These are phyloP conservation scores for Xenopus borealis DNA, from an alignment of 2,113 vertebrate genomes.

Conservation along the genomic window DNA sequence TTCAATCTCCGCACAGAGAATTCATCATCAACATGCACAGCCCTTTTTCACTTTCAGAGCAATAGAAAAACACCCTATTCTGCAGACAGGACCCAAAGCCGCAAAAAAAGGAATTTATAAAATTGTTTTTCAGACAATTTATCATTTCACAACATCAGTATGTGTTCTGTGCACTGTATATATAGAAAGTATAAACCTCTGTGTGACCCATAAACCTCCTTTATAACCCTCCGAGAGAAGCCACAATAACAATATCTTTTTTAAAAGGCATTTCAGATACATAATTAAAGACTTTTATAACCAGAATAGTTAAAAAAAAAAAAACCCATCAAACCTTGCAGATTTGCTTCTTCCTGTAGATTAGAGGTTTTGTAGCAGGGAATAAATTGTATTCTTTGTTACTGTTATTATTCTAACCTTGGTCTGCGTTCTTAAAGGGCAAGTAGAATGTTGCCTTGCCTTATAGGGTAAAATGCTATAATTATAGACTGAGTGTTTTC, in stretches of 20 bases:
- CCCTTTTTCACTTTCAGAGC: too few relatives aligned
- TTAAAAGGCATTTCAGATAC: background rate
- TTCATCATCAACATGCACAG: background rate
- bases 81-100: too few relatives aligned
- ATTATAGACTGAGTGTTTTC: too few relatives aligned
- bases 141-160: background rate
- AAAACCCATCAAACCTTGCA: background rate
- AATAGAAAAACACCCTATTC: too few relatives aligned
- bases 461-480: too few relatives aligned
- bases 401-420: slow-evolving; percentile 2
- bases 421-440: background rate
- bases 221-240: background rate
- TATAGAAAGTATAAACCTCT: background rate
- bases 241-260: background rate
- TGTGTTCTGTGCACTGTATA: background rate
- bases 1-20: background rate
- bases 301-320: background rate
- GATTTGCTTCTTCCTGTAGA: background rate
- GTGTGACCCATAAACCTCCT: background rate
- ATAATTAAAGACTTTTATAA: slow-evolving; percentile 18
- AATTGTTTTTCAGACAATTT: too few relatives aligned
- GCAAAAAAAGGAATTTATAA: too few relatives aligned
- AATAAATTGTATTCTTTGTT: slow-evolving; percentile 17
- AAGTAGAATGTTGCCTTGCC: too few relatives aligned
- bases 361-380: background rate